Conservation (phyloP, 1,140 invertebrate species). For the Mizuhopecten yessoensis region DNA sequence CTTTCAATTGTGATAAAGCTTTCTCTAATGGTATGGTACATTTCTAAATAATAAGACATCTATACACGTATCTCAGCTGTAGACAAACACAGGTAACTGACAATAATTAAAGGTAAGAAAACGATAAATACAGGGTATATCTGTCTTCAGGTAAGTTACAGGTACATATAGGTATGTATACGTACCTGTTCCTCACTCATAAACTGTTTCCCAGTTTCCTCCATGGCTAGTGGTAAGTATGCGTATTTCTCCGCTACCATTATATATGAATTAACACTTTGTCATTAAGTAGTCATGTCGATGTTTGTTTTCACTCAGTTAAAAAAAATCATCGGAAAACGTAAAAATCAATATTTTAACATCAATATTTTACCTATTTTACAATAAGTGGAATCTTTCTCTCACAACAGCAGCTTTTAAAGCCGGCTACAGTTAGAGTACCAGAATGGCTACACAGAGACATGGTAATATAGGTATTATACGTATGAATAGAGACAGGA, state of each 20-base stretch:
- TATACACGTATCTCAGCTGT: too few species aligned
- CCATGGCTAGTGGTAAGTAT: neutral
- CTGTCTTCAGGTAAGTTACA: neutral
- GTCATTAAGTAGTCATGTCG: neutral
- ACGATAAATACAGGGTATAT: neutral
- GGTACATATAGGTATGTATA: neutral
- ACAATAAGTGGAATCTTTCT: neutral
- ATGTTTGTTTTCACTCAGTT: neutral
- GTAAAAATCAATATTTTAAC: neutral
- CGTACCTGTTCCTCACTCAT: neutral
- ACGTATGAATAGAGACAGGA: neutral
- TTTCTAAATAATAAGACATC: too few species aligned
- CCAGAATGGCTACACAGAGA: neutral
- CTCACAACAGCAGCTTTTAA: neutral
- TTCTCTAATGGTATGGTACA: too few species aligned
- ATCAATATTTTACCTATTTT: neutral
- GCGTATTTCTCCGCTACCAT: slow-evolving; percentile 23
- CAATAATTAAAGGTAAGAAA: neutral
- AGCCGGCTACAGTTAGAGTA: neutral
- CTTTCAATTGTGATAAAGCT: too few species aligned
- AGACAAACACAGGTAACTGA: neutral
- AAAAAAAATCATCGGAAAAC: neutral
- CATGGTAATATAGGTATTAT: neutral
- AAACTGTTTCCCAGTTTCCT: neutral
- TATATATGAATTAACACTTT: neutral